Percentiles rank a stretch among this genome's conserved stretches.
phyloP scores from a whole-genome alignment of 2,113 vertebrate species.

The Podarcis raffonei region DNA sequence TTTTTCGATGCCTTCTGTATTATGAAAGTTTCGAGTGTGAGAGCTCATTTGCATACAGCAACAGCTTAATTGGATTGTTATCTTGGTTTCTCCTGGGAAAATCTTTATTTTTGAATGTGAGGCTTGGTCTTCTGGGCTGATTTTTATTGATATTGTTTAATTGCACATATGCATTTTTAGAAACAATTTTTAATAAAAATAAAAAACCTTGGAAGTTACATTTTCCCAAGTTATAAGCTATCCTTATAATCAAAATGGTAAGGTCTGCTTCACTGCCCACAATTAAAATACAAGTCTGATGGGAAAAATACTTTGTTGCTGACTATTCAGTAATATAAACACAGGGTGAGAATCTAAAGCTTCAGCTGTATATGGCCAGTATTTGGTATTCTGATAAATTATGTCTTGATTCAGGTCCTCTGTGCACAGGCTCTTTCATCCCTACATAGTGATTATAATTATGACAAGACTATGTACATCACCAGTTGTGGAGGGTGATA shows the following conservation, averaged over 20 bases:
- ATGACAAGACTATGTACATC: background rate
- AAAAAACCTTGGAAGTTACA: background rate
- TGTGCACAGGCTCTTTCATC: background rate
- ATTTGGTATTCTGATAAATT: background rate
- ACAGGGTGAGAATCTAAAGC: background rate
- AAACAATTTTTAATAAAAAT: constrained; percentile 39
- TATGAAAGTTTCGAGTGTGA: constrained; percentile 34
- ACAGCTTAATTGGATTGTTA: constrained; percentile 50
- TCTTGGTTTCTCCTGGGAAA: constrained; percentile 36
- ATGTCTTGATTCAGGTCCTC: background rate
- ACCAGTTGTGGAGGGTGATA: background rate
- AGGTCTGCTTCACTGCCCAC: background rate
- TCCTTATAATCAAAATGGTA: constrained; percentile 3
- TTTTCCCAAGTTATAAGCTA: constrained; percentile 42
- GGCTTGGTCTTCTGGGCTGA: constrained; percentile 32
- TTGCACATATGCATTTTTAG: constrained; percentile 39
- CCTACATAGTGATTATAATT: background rate
- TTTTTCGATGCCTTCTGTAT: constrained; percentile 30
- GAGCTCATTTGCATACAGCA: constrained; percentile 40
- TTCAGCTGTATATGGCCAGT: background rate
- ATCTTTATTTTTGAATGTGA: constrained; percentile 10
- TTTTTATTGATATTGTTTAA: constrained; percentile 39
- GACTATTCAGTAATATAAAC: background rate
- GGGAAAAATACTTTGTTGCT: background rate
- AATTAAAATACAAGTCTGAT: constrained; percentile 11